These are phyloP conservation scores for Heteromurus nitidus DNA, from an alignment of 2,888 invertebrate species.

Conservation along the genomic window DNA sequence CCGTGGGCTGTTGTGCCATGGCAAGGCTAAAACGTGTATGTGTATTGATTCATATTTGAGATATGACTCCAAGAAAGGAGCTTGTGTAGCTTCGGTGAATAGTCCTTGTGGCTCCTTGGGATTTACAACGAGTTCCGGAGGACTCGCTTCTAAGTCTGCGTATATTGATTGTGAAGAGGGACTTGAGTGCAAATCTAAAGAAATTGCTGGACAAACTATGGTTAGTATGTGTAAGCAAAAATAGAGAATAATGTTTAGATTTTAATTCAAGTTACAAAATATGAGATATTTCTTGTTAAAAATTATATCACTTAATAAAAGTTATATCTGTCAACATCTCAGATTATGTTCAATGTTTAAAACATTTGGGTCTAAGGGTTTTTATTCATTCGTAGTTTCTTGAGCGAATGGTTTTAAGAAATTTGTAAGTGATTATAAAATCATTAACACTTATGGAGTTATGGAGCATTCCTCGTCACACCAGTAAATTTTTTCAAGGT, in stretches of 20 bases:
- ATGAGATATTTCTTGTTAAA: no score
- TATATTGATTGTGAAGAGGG: slow-evolving; percentile 53
- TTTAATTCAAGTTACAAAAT: no score
- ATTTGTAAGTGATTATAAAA: no score
- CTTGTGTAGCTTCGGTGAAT: slow-evolving; percentile 53
- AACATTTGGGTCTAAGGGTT: no score
- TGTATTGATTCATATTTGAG: slow-evolving; percentile 63
- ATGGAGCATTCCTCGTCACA: no score
- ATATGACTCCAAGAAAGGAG: slow-evolving; percentile 42
- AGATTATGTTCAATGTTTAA: no score
- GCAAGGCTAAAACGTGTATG: slow-evolving; percentile 58
- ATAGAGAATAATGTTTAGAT: neutral
- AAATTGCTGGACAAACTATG: slow-evolving; percentile 23
- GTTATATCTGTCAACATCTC: no score
- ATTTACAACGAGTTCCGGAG: slow-evolving; percentile 10
- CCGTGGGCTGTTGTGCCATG: slow-evolving; percentile 61
- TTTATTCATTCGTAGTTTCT: no score
- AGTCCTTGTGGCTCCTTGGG: slow-evolving; percentile 45
- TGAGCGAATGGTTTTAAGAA: no score
- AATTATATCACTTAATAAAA: no score
- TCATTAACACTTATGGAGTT: no score
- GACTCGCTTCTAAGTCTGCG: slow-evolving; percentile 20
- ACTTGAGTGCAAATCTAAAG: slow-evolving; percentile 16
- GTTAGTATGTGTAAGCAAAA: slow-evolving; percentile 16
- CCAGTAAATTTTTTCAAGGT: no score